Base-by-base conservation (phyloP, 2,888 invertebrate species). In the Drymonia ruficornis region DNA sequence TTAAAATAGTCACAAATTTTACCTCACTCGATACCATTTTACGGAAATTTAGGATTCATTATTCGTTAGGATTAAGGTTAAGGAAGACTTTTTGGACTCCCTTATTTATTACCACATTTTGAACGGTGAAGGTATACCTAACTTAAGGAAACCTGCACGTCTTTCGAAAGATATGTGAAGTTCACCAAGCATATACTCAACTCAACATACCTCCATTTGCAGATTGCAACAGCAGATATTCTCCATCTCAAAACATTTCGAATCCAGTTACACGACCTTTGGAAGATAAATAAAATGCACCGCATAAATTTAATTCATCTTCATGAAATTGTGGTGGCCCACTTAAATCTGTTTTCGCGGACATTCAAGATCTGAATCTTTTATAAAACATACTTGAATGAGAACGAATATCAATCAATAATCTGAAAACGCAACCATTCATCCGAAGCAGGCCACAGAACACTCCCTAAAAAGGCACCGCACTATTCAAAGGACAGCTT, bases 221-320 rank as follows among this genome's bases (percentile, higher is more conserved):
- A 36, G n/a, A 36, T 36, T n/a, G 13, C 36, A 31, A 9, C 1
- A n/a, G 36, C 36, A 36, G n/a, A n/a, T 36, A 36, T 3, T 9
- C 1, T 31, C 3, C 13, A 3, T 36, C n/a, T 8, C 12, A 13
- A 13, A 36, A 36, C 13, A 36, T 36, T 13, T n/a, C 13, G n/a
- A 13, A 13, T 36, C 34, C 34, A 13, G 34, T 36, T 36, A 49
- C 34, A 49, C 38, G 49, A 36, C 36, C 36, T n/a, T 36, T 36
- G 13, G 36, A n/a, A 36, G 36, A 36, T n/a, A 36, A 36, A 36
- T 36, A 36, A 36, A 36, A 36, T 36, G n/a, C n/a, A 36, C 36
- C n/a, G n/a, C n/a, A 36, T 36, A 36, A n/a, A 36, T 36, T 36
- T 7, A 36, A n/a, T 36, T n/a, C 36, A 36, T 36, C 36, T 36